These are phyloP conservation scores for Eueremaeus valkanovi DNA, from an alignment of 2,888 invertebrate species.

Conservation along the genomic window DNA sequence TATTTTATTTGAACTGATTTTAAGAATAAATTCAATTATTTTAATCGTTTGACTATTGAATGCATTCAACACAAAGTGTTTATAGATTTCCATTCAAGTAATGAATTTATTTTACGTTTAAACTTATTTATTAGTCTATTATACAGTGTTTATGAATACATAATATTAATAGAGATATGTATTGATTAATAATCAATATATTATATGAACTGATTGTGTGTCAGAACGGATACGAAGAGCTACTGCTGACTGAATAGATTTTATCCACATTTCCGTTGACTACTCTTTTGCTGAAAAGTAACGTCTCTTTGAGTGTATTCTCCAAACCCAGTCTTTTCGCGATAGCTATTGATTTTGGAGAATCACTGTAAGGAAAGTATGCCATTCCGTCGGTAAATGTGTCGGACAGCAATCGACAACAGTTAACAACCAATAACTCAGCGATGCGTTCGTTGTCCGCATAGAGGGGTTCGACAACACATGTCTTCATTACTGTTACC, in stretches of 20 bases:
- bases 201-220: no score
- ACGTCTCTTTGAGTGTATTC: background rate
- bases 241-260: background rate
- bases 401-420: background rate
- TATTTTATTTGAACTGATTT: no score
- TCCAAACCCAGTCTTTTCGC: slow-evolving; percentile 7
- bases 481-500: background rate
- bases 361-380: background rate
- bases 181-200: no score
- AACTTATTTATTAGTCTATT: no score
- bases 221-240: background rate
- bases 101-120: no score
- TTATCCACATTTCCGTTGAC: background rate
- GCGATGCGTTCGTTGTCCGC: slow-evolving; percentile 42
- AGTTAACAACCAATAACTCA: slow-evolving; percentile 30
- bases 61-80: no score
- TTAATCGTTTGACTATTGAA: no score
- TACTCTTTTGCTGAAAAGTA: background rate
- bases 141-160: no score
- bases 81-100: no score
- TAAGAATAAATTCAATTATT: no score
- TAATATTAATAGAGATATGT: no score
- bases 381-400: background rate
- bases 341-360: background rate
- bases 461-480: slow-evolving; percentile 43